phyloP scores from a whole-genome alignment of 1,140 invertebrate genomes.

The Pectinophora gossypiella region DNA sequence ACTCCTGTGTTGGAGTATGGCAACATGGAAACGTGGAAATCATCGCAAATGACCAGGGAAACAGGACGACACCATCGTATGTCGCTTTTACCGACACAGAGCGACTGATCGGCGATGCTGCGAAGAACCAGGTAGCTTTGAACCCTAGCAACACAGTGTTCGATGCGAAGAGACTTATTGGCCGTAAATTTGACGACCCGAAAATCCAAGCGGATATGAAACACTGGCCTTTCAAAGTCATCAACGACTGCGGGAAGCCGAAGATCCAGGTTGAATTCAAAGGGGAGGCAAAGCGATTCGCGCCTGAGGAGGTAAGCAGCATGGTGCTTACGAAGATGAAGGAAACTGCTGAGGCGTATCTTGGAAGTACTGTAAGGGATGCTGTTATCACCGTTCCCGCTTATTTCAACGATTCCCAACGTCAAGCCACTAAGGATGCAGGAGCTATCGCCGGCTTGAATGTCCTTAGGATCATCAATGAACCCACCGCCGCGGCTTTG shows the following conservation, averaged over 20 bases:
- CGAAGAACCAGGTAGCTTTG: conserved; percentile 79
- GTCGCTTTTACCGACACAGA: conserved; percentile 90
- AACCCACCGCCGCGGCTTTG: conserved; percentile 82
- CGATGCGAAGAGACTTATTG: conserved; percentile 76
- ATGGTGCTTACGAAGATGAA: conserved; percentile 87
- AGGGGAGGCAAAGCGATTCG: conserved; percentile 81
- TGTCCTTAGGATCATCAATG: conserved; percentile 81
- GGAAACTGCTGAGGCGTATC: conserved; percentile 86
- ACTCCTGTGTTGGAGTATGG: conserved; percentile 92
- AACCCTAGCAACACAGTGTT: conserved; percentile 57
- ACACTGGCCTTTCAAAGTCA: conserved; percentile 82
- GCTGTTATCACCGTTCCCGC: conserved; percentile 88
- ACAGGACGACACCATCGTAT: conserved; percentile 91
- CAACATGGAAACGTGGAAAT: conserved; percentile 94
- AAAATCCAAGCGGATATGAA: conserved; percentile 84
- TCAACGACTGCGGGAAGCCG: conserved; percentile 77
- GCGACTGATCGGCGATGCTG: conserved; percentile 81
- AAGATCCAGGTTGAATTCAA: conserved; percentile 83
- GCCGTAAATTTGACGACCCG: conserved; percentile 77
- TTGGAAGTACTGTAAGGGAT: conserved; percentile 79
- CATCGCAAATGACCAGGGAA: conserved; percentile 94
- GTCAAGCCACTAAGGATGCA: conserved; percentile 88
- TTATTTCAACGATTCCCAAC: conserved; percentile 91
- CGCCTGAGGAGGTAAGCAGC: conserved; percentile 83
- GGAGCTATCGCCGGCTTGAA: conserved; percentile 79